Evolutionary conservation across 2,888 invertebrate species (phyloP).

Genomic region (Trissonchulus sp.): DNA sequence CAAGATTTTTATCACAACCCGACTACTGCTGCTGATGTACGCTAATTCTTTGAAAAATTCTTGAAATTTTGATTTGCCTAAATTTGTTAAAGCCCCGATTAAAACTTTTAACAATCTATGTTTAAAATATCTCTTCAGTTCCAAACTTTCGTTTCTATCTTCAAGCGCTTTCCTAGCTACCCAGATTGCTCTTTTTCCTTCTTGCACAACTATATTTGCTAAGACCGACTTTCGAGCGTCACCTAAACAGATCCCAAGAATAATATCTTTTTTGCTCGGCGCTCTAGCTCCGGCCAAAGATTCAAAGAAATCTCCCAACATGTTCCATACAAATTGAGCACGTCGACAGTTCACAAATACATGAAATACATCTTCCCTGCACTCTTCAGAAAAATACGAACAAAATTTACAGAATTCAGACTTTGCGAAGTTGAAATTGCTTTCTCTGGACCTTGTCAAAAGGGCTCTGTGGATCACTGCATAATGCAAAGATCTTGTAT

Average conservation of each 20-base stretch:
- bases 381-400: background rate
- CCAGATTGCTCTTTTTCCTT: background rate
- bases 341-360: background rate
- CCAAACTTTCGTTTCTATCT: background rate
- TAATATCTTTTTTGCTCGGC: background rate
- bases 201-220: background rate
- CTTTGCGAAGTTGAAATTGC: background rate
- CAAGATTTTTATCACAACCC: too few relatives aligned
- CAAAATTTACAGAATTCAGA: background rate
- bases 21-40: too few relatives aligned
- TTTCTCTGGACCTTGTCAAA: background rate
- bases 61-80: too few relatives aligned
- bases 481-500: background rate
- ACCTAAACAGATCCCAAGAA: background rate
- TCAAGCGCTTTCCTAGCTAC: background rate
- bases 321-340: background rate
- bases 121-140: background rate
- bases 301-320: background rate
- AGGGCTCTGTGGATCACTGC: background rate
- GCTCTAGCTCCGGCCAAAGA: background rate
- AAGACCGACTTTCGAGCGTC: too few relatives aligned
- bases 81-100: too few relatives aligned
- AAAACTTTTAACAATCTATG: too few relatives aligned
- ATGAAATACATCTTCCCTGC: background rate
- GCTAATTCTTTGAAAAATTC: too few relatives aligned